Evolutionary conservation across 2,888 invertebrate species (phyloP).

Genomic region (Watsonalla cultraria): DNA sequence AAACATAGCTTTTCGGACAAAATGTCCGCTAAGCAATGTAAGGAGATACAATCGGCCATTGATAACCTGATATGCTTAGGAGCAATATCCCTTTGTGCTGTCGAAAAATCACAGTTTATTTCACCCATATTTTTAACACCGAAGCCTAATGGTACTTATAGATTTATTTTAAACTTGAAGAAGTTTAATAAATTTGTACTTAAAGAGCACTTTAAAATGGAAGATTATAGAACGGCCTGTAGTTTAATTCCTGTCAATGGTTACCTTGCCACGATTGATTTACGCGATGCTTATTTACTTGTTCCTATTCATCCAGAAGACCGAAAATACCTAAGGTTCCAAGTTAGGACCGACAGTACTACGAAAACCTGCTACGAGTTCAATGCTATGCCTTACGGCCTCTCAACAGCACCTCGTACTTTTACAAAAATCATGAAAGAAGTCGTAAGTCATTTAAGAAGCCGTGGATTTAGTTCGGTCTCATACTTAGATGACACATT

Average conservation of each 20-base stretch:
- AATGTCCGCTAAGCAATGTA: not conserved
- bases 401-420: constrained; percentile 2
- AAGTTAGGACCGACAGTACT: not conserved
- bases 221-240: not conserved
- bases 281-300: not conserved
- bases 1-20: not conserved
- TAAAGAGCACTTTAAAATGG: not conserved
- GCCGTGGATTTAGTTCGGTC: not conserved
- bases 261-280: not conserved
- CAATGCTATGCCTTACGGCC: not conserved
- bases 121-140: constrained; percentile 6
- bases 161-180: constrained; percentile 13
- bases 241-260: not conserved
- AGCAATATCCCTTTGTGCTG: not conserved
- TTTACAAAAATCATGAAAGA: not conserved
- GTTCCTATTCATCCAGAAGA: constrained; percentile 2
- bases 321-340: constrained; percentile 3
- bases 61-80: not conserved
- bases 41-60: not conserved
- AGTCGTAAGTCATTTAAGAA: not conserved
- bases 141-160: constrained; percentile 5
- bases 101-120: constrained; percentile 4
- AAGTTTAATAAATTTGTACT: constrained; percentile 8
- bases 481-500: not conserved
- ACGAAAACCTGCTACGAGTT: constrained; percentile 3